Base-by-base conservation (phyloP, 2,888 invertebrate genomes). In the Drosophila pseudotakahashii region DNA sequence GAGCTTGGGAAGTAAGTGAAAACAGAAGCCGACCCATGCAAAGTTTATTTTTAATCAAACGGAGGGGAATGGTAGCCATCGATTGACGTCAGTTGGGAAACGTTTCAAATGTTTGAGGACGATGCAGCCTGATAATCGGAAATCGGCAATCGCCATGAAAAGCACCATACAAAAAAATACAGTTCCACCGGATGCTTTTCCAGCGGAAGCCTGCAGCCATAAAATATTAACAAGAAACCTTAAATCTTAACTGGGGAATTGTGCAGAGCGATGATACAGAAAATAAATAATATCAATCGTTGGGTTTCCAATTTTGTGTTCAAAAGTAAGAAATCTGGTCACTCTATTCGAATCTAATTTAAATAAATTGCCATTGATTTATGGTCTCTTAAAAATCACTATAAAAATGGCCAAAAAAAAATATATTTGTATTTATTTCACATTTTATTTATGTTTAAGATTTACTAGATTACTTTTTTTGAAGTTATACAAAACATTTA, bases 1-100 rank as follows among this genome's bases (percentile, higher is more conserved):
- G 19, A 19, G 39, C 19, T 26, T 45, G 37, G 16, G 10, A 13
- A 41, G 47, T 47, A 53, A 23, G 45, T 41, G 30, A 50, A 59
- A 10, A 41, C 45, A 19, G 61, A 9, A 19, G 14, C 30, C 16
- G 14, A 14, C 3, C n/a, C 11, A 9, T 32, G 50, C 50, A 52
- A 34, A 52, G 64, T 62, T 52, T 62, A 62, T 62, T 62, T 64
- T 59, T 63, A 63, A 63, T 59, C 34, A 63, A 34, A 37, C 44
- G 37, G 39, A 32, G 7, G 47, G 61, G 32, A 42, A 11, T 37
- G 59, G 52, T n/a, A 11, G 3, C 32, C 47, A 23, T 34, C 3
- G 41, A 48, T 59, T 62, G 62, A 62, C 62, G 62, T 62, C 62
- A 62, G 41, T 19, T 16, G 34, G 16, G 16, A 44, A 44, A 34